Base-by-base conservation (phyloP, 2,113 vertebrate species). In the Pterocles orientalis region DNA sequence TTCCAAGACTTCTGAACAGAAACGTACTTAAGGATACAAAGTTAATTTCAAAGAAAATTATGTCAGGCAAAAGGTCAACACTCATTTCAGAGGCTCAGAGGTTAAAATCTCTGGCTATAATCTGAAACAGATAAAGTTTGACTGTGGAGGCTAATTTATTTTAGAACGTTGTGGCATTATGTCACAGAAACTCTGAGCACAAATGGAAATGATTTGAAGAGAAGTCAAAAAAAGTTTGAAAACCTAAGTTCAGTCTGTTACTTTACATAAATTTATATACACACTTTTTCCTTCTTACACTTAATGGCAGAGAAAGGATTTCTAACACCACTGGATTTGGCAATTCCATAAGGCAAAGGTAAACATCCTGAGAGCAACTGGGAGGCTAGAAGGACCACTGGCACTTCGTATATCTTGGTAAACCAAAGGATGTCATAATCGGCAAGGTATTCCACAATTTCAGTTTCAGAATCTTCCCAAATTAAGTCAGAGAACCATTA, bases 101-200 rank as follows among this genome's bases (percentile, higher is more conserved):
- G 58, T 82, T 95, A 95, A 95, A 86, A 84, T 69, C 57, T 79
- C 85, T 83, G 45, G 7, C n/a, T 92, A 88, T 92, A 96, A 96
- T 92, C 79, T 8, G 64, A 97, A 97, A 87, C 60, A 96, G 72
- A 95, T 77, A 65, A 95, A 96, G 45, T 87, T 95, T 43, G 96
- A 75, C 50, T 65, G 51, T 21, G 48, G 70, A 95, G 51, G 65
- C 95, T 94, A 95, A 94, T 92, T 94, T 95, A 66, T 96, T 97
- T 96, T 78, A 96, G 80, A 97, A 94, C 19, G 83, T 4, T 93
- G 41, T 91, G 34, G 71, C 72, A 97, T 96, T 97, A 97, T 71
- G 88, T 96, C 95, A 98, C 76, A 96, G 93, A 97, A 97, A 95
- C 51, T 96, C 34, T 86, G 64, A 97, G 77, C 43, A 91, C 93